Evolutionary conservation across 2,113 vertebrate species (phyloP).

Genomic region (Scomber scombrus): DNA sequence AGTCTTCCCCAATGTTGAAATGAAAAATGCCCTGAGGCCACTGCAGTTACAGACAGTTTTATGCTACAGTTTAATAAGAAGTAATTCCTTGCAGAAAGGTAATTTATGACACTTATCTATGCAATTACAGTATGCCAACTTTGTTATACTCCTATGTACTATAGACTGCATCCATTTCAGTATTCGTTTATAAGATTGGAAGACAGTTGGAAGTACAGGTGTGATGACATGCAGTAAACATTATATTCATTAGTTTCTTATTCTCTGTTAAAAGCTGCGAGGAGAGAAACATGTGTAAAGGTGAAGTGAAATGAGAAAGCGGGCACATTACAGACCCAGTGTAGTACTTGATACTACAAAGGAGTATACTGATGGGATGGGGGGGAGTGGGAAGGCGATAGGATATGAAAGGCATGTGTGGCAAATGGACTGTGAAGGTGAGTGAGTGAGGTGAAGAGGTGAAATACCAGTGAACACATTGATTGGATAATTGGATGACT

Average conservation of each 20-base stretch:
- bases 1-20: conserved; percentile 28
- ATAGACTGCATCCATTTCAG: neutral
- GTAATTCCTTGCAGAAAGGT: neutral
- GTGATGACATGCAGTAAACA: neutral
- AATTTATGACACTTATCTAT: neutral
- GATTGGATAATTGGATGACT: conserved; percentile 74
- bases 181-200: neutral
- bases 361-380: conserved; percentile 15
- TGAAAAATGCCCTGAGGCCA: conserved; percentile 7
- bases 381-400: conserved; percentile 31
- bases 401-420: conserved; percentile 48
- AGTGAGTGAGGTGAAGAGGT: conserved; percentile 59
- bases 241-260: neutral
- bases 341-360: conserved; percentile 2
- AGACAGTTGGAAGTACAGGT: neutral
- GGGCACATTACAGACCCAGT: neutral
- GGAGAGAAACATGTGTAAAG: neutral
- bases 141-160: neutral
- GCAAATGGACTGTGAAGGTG: conserved; percentile 72
- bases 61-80: conserved; percentile 19
- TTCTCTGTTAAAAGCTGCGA: neutral
- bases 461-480: conserved; percentile 55
- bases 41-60: conserved; percentile 17
- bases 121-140: neutral
- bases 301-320: conserved; percentile 11